Conservation (phyloP, 2,797 vertebrate species). For the Odontamblyopus rebecca region DNA sequence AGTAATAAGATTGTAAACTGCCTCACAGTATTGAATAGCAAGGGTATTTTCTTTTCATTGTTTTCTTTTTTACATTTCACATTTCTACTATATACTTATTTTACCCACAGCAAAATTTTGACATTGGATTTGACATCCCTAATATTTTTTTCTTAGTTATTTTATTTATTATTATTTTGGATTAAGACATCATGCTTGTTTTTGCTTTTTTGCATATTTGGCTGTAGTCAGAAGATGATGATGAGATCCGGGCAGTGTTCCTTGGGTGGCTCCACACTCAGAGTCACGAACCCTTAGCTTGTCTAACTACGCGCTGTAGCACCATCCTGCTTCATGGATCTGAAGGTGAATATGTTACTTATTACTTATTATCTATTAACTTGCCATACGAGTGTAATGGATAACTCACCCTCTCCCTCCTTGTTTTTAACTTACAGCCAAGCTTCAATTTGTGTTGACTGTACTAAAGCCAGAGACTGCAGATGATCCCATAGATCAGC, state of each 20-base stretch:
- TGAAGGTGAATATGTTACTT: constrained; percentile 70
- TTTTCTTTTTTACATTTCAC: too few relatives aligned
- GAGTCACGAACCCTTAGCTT: constrained; percentile 78
- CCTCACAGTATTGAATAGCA: background rate
- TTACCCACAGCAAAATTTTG: background rate
- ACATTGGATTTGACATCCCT: background rate
- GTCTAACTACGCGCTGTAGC: constrained; percentile 79
- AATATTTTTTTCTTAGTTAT: background rate
- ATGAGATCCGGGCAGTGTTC: constrained; percentile 83
- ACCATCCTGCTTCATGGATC: constrained; percentile 76
- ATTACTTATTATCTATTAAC: background rate
- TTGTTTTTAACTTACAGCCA: constrained; percentile 67
- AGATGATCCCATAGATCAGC: constrained; percentile 75
- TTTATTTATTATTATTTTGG: background rate
- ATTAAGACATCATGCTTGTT: background rate
- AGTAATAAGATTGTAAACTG: background rate
- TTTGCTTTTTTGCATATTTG: constrained; percentile 12
- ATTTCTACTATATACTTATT: background rate
- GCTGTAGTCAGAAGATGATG: constrained; percentile 75
- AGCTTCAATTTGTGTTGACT: constrained; percentile 83
- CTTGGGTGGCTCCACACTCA: constrained; percentile 86
- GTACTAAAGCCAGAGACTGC: constrained; percentile 73
- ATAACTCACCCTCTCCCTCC: background rate
- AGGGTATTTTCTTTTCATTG: too few relatives aligned
- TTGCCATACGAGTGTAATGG: background rate